Evolutionary conservation across 2,888 invertebrate genomes (phyloP).

Genomic region (Lutraria lutraria): DNA sequence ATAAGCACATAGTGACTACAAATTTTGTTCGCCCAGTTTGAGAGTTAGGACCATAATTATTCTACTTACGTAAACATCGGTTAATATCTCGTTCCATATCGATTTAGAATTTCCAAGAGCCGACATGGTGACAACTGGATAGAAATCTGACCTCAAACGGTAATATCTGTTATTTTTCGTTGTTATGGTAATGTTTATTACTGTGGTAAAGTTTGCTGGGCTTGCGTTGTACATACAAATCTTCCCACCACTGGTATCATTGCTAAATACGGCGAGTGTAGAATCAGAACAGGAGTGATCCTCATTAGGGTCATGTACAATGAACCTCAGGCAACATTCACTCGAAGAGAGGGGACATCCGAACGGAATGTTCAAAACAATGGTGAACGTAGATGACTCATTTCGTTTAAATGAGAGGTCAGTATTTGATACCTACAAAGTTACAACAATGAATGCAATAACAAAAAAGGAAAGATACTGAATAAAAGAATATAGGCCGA

Average conservation of each 20-base stretch:
- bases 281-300: slow-evolving; percentile 38
- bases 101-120: slow-evolving; percentile 26
- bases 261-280: slow-evolving; percentile 29
- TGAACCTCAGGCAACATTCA: slow-evolving; percentile 28
- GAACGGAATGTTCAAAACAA: slow-evolving; percentile 37
- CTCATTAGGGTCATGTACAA: slow-evolving; percentile 41
- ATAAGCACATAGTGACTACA: too few species aligned
- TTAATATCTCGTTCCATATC: slow-evolving; percentile 22
- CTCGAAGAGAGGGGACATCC: slow-evolving; percentile 24
- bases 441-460: neutral
- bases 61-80: slow-evolving; percentile 18
- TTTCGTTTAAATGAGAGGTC: slow-evolving; percentile 28
- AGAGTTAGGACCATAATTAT: neutral
- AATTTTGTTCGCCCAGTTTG: too few species aligned
- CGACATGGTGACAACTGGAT: neutral
- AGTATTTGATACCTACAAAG: slow-evolving; percentile 26
- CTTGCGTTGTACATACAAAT: neutral
- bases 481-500: neutral
- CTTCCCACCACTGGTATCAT: slow-evolving; percentile 38
- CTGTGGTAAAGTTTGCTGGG: neutral
- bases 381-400: neutral
- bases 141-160: slow-evolving; percentile 27
- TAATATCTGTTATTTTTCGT: slow-evolving; percentile 46
- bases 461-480: neutral
- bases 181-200: slow-evolving; percentile 36